A percentile compares a stretch with the other conserved stretches of the same genome.
Conservation (phyloP, 2,113 vertebrate species). For the Phalacrocorax brasilianus region DNA sequence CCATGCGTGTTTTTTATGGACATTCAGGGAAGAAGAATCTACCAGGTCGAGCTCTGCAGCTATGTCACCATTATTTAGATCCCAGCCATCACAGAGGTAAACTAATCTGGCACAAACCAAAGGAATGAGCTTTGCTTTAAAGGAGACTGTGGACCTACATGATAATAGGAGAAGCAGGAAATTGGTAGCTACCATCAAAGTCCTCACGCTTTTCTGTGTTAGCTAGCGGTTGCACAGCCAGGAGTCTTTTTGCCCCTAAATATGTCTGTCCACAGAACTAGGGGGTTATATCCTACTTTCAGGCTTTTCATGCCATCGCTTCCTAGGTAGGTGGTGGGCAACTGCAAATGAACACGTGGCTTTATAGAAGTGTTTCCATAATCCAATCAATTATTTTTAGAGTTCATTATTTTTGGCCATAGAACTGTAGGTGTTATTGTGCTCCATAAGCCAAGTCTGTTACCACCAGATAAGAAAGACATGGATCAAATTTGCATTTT, state of each 20-base stretch:
- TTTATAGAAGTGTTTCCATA: constrained; percentile 1
- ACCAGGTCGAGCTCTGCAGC: neutral
- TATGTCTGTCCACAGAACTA: neutral
- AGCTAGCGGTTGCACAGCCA: neutral
- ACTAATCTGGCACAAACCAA: neutral
- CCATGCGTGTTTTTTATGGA: neutral
- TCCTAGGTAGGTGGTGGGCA: neutral
- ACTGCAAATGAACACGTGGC: constrained; percentile 7
- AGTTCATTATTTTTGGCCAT: constrained; percentile 51
- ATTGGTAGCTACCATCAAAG: neutral
- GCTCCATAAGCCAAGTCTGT: neutral
- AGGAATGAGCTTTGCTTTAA: neutral
- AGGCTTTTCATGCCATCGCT: neutral
- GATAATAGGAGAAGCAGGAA: neutral
- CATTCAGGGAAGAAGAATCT: neutral
- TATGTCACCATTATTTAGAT: neutral
- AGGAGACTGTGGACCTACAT: neutral
- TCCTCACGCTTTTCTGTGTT: neutral
- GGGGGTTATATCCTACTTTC: neutral
- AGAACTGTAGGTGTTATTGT: constrained; percentile 35
- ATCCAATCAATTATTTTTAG: constrained; percentile 14
- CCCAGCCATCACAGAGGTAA: neutral
- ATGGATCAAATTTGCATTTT: constrained; percentile 43
- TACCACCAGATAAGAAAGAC: constrained; percentile 51
- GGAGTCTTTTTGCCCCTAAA: neutral